Percentiles rank a stretch among this genome's conserved stretches.
Evolutionary conservation across 2,113 vertebrate genomes (phyloP).

Genomic region (Phyllopteryx taeniolatus): DNA sequence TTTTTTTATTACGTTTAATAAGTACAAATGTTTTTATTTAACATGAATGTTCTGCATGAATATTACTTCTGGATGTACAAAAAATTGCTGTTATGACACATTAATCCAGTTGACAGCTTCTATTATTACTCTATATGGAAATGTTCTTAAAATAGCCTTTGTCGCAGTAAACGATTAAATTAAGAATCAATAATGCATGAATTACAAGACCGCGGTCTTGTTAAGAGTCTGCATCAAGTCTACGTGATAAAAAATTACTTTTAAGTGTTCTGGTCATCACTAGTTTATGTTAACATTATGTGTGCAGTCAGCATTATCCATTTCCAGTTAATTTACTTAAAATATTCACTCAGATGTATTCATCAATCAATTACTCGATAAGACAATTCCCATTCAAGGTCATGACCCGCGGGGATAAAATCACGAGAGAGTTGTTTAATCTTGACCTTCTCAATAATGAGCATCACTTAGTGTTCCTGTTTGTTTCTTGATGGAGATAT

Average conservation of each 20-base stretch:
- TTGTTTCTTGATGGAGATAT: not conserved
- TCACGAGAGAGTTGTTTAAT: conserved; percentile 51
- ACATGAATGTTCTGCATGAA: not conserved
- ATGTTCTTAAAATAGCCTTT: conserved; percentile 7
- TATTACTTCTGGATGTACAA: not conserved
- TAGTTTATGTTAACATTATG: no score
- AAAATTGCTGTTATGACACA: not conserved
- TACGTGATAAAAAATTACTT: no score
- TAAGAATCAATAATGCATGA: conserved; percentile 12
- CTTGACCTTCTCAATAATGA: conserved; percentile 48
- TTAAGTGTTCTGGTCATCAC: no score
- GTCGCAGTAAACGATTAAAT: conserved; percentile 12
- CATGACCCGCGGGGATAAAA: conserved; percentile 39
- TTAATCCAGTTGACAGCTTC: not conserved
- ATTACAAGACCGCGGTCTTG: not conserved
- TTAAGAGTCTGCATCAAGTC: no score
- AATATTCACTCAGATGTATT: conserved; percentile 43
- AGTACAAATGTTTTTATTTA: not conserved
- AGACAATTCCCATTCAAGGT: conserved; percentile 56
- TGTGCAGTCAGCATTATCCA: conserved; percentile 1
- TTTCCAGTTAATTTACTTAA: conserved; percentile 23
- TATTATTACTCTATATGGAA: not conserved
- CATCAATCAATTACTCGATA: conserved; percentile 45
- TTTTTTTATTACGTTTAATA: not conserved
- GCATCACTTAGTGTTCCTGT: conserved; percentile 7